Percentiles rank a stretch among this genome's conserved stretches.
Evolutionary conservation across 2,113 vertebrate species (phyloP).

Genomic region (Gallinago jamesoni): DNA sequence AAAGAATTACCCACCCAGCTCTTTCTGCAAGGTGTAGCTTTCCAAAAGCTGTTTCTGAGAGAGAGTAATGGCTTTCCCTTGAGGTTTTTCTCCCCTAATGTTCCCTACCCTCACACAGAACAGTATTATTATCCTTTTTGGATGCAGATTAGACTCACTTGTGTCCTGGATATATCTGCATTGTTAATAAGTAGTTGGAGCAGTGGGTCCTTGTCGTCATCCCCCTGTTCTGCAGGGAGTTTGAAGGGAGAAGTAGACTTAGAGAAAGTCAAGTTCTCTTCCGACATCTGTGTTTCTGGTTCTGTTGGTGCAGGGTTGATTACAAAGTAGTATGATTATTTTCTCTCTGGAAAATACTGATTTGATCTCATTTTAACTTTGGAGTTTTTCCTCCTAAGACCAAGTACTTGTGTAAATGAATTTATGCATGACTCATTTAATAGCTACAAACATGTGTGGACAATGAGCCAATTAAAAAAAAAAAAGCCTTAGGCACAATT

Average conservation of each 20-base stretch:
- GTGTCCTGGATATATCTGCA: background rate
- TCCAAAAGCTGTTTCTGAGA: conserved; percentile 32
- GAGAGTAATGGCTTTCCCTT: background rate
- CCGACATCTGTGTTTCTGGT: background rate
- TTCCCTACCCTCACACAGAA: background rate
- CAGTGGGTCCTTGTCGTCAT: background rate
- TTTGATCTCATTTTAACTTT: background rate
- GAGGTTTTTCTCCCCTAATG: background rate
- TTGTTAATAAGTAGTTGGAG: background rate
- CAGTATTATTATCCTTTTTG: background rate
- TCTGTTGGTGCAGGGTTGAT: background rate
- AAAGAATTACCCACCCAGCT: conserved; percentile 24
- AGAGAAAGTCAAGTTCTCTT: background rate
- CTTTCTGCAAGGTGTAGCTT: conserved; percentile 1
- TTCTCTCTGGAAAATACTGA: background rate
- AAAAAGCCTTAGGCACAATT: background rate
- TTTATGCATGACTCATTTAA: background rate
- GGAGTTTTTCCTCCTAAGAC: background rate
- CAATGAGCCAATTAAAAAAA: background rate
- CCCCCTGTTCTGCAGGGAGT: background rate
- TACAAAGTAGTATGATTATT: background rate
- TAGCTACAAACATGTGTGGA: background rate
- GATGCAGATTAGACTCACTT: background rate
- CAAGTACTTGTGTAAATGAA: background rate
- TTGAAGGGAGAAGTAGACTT: background rate